Conservation (phyloP, 2,888 invertebrate species). For the Siphonodentalium dalli region DNA sequence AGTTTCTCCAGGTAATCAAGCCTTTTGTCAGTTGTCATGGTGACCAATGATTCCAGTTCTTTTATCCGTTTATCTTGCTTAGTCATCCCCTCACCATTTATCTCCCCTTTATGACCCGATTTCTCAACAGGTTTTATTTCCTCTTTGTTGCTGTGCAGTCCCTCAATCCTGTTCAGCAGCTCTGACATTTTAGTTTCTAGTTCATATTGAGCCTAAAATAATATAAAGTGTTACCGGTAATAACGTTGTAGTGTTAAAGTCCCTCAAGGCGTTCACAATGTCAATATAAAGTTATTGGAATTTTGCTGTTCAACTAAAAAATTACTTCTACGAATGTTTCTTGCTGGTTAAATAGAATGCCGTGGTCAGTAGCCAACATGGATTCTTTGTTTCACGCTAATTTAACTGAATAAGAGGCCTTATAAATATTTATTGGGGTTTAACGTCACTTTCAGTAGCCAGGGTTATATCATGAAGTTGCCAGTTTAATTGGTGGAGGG, state of each 20-base stretch:
- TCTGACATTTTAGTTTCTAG: conserved; percentile 50
- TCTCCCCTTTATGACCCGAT: conserved; percentile 14
- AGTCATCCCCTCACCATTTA: background rate
- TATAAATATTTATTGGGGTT: no score
- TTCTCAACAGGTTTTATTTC: conserved; percentile 3
- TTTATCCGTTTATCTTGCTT: conserved; percentile 22
- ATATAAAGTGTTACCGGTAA: background rate
- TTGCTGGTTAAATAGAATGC: no score
- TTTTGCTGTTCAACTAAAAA: no score
- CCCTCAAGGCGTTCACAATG: no score
- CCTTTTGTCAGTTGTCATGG: conserved; percentile 48
- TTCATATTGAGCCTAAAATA: conserved; percentile 52
- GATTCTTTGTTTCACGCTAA: no score
- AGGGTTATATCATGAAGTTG: no score
- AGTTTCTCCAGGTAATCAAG: conserved; percentile 54
- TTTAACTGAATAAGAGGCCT: no score
- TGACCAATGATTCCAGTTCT: conserved; percentile 48
- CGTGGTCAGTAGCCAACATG: no score
- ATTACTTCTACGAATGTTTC: no score
- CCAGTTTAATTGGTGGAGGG: no score
- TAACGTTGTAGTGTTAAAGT: background rate
- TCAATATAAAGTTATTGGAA: no score
- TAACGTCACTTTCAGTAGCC: no score
- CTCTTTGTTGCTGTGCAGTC: conserved; percentile 25
- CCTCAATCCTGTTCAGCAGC: conserved; percentile 42